phyloP scores from a whole-genome alignment of 2,113 vertebrate species.

The Hippocampus abdominalis region DNA sequence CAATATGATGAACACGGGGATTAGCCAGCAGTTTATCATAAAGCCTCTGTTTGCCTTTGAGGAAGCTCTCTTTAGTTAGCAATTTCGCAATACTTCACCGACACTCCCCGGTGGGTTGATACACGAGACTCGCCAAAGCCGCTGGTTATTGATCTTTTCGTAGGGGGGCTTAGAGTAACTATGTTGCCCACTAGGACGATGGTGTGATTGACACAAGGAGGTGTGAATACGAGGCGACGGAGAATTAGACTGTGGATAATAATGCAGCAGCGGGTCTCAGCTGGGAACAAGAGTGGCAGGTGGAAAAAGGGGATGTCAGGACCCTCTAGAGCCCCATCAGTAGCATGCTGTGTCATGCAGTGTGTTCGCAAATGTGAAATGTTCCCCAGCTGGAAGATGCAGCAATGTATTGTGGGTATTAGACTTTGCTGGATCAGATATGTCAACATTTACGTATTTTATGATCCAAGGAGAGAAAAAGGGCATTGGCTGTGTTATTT shows the following conservation, averaged over 20 bases:
- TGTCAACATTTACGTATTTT: slow-evolving; percentile 16
- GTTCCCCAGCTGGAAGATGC: slow-evolving; percentile 35
- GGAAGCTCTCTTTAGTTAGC: slow-evolving; percentile 44
- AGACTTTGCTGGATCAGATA: slow-evolving; percentile 25
- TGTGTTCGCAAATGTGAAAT: slow-evolving; percentile 19
- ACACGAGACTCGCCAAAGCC: slow-evolving; percentile 38
- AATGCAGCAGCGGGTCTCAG: slow-evolving; percentile 63
- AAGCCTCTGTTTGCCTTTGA: slow-evolving; percentile 47
- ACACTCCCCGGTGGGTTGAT: slow-evolving; percentile 32
- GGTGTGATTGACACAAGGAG: not conserved
- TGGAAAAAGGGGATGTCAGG: slow-evolving; percentile 62
- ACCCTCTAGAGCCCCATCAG: slow-evolving; percentile 69
- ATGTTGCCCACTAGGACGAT: slow-evolving; percentile 5
- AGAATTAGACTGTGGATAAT: slow-evolving; percentile 37
- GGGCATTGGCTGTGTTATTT: slow-evolving; percentile 2
- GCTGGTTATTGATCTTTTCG: slow-evolving; percentile 64
- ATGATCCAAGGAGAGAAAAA: slow-evolving; percentile 14
- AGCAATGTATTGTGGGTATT: slow-evolving; percentile 15
- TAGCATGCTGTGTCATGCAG: slow-evolving; percentile 53
- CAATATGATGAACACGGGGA: slow-evolving; percentile 42
- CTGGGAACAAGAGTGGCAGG: slow-evolving; percentile 71
- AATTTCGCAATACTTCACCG: slow-evolving; percentile 42
- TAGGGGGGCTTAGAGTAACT: slow-evolving; percentile 21
- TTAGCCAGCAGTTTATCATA: slow-evolving; percentile 48
- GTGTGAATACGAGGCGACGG: slow-evolving; percentile 23